Evolutionary conservation across 2,888 invertebrate genomes (phyloP).

Genomic region (Encarsia formosa): DNA sequence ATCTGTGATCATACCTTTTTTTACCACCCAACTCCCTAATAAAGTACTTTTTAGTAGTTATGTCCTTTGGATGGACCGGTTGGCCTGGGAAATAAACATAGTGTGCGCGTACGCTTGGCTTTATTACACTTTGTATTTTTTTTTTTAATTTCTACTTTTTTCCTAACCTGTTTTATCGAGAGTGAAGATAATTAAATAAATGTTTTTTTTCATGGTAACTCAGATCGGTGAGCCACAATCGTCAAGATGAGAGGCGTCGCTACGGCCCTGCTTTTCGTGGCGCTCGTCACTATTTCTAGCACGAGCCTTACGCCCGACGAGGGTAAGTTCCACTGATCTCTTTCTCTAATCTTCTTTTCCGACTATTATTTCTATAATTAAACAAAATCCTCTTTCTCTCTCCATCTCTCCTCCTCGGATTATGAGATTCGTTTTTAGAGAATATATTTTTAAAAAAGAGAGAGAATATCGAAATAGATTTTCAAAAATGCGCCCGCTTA

Average conservation of each 20-base stretch:
- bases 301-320: slow-evolving; percentile 37
- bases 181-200: too few relatives aligned
- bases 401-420: neutral
- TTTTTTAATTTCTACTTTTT: neutral
- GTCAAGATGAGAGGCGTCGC: slow-evolving; percentile 33
- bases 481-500: too few relatives aligned
- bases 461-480: too few relatives aligned
- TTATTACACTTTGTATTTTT: slow-evolving; percentile 10
- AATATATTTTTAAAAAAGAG: too few relatives aligned
- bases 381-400: neutral
- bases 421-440: too few relatives aligned
- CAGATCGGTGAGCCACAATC: slow-evolving; percentile 14
- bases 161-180: too few relatives aligned
- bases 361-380: neutral
- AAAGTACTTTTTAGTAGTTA: too few relatives aligned
- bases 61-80: slow-evolving; percentile 13
- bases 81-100: slow-evolving; percentile 12
- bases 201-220: slow-evolving; percentile 2
- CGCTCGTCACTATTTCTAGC: slow-evolving; percentile 34
- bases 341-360: neutral
- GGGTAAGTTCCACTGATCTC: slow-evolving; percentile 32
- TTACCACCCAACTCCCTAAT: too few relatives aligned
- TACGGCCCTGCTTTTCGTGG: slow-evolving; percentile 32
- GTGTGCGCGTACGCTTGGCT: slow-evolving; percentile 14
- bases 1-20: too few relatives aligned